Conservation (phyloP, 2,113 vertebrate species). For the Lampris incognitus region DNA sequence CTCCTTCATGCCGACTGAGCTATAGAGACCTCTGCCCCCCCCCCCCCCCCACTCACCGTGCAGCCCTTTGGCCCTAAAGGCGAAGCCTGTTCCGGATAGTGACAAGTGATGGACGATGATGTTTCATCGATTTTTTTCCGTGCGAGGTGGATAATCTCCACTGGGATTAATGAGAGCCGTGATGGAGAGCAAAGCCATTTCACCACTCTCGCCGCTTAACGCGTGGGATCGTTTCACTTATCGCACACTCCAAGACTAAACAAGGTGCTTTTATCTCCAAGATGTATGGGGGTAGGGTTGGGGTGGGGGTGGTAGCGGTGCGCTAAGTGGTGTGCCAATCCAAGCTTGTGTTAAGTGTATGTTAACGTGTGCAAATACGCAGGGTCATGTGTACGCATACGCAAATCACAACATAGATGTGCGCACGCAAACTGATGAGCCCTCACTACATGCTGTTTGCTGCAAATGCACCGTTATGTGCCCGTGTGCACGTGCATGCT, state of each 20-base stretch:
- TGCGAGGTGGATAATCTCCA: slow-evolving; percentile 38
- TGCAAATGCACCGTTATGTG: no score
- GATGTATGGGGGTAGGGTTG: slow-evolving; percentile 36
- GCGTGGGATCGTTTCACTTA: not conserved
- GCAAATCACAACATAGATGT: no score
- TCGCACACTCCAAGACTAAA: slow-evolving; percentile 35
- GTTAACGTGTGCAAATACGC: slow-evolving; percentile 29
- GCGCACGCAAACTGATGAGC: no score
- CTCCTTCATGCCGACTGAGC: no score
- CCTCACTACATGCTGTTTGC: no score
- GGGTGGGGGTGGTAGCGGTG: no score
- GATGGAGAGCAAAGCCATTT: slow-evolving; percentile 50
- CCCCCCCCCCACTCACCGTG: slow-evolving; percentile 24
- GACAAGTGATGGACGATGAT: slow-evolving; percentile 65
- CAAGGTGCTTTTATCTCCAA: slow-evolving; percentile 45
- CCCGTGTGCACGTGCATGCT: no score
- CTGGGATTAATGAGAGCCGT: slow-evolving; percentile 60
- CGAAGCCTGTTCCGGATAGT: slow-evolving; percentile 26
- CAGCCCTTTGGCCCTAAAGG: slow-evolving; percentile 37
- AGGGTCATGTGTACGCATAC: not conserved
- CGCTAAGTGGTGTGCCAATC: slow-evolving; percentile 9
- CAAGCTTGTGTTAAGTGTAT: slow-evolving; percentile 8
- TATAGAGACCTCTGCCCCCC: not conserved
- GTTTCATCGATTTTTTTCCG: slow-evolving; percentile 51
- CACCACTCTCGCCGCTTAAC: slow-evolving; percentile 8